Percentiles rank a stretch among this genome's conserved stretches.
These are phyloP conservation scores for Sceliomorpha sp. DNA, from an alignment of 2,888 invertebrate genomes.

Conservation along the genomic window DNA sequence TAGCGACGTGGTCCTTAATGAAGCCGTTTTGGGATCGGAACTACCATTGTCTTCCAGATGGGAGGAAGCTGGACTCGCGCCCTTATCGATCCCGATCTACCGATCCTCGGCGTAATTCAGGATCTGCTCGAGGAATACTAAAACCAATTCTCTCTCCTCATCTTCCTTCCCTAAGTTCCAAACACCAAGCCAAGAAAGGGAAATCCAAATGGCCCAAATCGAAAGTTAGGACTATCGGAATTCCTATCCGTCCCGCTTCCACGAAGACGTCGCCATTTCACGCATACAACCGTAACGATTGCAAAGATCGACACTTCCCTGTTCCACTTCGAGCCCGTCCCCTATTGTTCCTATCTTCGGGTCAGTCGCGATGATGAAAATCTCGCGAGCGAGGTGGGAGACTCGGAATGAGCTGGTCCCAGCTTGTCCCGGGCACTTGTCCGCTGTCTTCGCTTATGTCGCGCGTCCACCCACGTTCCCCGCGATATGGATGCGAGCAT, in stretches of 20 bases:
- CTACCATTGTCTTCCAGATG: slow-evolving; percentile 64
- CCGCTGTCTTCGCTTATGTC: slow-evolving; percentile 71
- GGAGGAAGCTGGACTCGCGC: slow-evolving; percentile 56
- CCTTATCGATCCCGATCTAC: slow-evolving; percentile 66
- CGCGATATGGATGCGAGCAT: slow-evolving; percentile 74
- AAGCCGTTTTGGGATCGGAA: slow-evolving; percentile 66
- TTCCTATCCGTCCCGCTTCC: too few species aligned
- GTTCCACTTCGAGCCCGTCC: slow-evolving; percentile 2
- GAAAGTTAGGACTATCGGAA: too few species aligned
- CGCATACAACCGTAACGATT: too few species aligned
- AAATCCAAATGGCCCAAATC: too few species aligned
- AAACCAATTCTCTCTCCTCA: too few species aligned
- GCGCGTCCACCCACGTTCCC: slow-evolving; percentile 74
- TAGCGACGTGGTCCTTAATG: slow-evolving; percentile 62
- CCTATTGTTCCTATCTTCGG: slow-evolving; percentile 35
- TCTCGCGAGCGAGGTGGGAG: slow-evolving; percentile 46
- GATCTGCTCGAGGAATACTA: background rate
- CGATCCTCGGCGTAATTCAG: slow-evolving; percentile 38
- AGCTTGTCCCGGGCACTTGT: slow-evolving; percentile 67
- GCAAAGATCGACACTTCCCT: too few species aligned
- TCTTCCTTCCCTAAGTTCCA: background rate
- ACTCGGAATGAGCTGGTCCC: slow-evolving; percentile 40
- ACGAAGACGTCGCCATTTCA: too few species aligned
- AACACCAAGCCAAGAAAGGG: too few species aligned
- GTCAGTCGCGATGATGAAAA: slow-evolving; percentile 53